A percentile compares a stretch with the other conserved stretches of the same genome.
phyloP scores from a whole-genome alignment of 2,113 vertebrate genomes.

The Chiloscyllium plagiosum region DNA sequence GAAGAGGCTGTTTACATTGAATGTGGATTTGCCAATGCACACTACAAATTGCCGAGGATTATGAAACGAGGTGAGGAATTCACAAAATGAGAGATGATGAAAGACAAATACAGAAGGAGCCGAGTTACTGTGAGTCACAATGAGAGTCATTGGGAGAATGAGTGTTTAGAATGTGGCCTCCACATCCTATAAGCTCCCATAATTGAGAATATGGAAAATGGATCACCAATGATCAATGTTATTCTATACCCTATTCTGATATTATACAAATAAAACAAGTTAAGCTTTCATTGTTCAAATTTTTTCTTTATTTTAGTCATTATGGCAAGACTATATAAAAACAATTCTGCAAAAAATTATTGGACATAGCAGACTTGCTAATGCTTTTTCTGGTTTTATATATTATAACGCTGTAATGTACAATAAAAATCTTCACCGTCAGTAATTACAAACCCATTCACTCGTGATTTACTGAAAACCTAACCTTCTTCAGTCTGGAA shows the following conservation, averaged over 20 bases:
- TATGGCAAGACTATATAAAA: background rate
- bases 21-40: background rate
- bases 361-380: background rate
- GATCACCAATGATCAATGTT: background rate
- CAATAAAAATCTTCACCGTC: background rate
- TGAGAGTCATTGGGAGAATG: background rate
- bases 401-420: background rate
- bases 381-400: background rate
- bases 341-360: background rate
- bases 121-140: too few species aligned
- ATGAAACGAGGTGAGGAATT: background rate
- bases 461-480: background rate
- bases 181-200: background rate
- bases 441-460: background rate
- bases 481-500: background rate
- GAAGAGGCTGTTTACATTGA: background rate
- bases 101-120: too few species aligned
- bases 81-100: too few species aligned
- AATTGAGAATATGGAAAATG: background rate
- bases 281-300: background rate
- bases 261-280: background rate
- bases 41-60: background rate
- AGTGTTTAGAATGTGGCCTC: background rate
- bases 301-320: conserved; percentile 3
- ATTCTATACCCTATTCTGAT: background rate